These are phyloP conservation scores for Candidula unifasciata DNA, from an alignment of 2,888 invertebrate genomes.

Conservation along the genomic window DNA sequence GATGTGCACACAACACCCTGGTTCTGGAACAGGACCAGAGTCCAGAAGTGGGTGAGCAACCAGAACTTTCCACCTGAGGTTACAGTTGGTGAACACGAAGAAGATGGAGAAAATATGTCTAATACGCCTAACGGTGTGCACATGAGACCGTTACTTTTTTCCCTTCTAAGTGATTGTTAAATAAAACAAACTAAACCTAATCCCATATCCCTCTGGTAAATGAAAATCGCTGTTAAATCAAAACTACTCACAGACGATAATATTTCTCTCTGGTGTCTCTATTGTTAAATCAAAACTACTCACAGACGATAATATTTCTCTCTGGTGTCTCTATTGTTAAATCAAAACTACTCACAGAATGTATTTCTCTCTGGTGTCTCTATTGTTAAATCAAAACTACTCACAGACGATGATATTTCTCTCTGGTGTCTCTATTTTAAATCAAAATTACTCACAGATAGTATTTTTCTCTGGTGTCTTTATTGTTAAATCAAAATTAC, in stretches of 20 bases:
- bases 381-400: constrained; percentile 30
- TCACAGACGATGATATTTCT: constrained; percentile 47
- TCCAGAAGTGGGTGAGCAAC: too few relatives aligned
- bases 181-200: too few relatives aligned
- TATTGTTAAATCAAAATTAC: constrained; percentile 34
- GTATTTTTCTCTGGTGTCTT: constrained; percentile 50
- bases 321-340: constrained; percentile 45
- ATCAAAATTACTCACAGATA: constrained; percentile 43
- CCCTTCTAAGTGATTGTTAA: too few relatives aligned
- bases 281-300: constrained; percentile 29
- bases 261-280: constrained; percentile 50
- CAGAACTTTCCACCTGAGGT: too few relatives aligned
- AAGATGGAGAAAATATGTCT: too few relatives aligned
- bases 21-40: too few relatives aligned
- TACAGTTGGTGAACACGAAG: too few relatives aligned
- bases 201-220: too few relatives aligned
- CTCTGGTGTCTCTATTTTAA: constrained; percentile 48
- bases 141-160: too few relatives aligned
- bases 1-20: too few relatives aligned
- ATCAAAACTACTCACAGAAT: constrained; percentile 40
- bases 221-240: not conserved
- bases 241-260: constrained; percentile 42
- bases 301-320: constrained; percentile 49
- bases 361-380: constrained; percentile 50
- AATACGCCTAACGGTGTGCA: too few relatives aligned